Percentiles rank a stretch among this genome's conserved stretches.
Conservation (phyloP, 2,113 vertebrate genomes). For the Corydoras maculifer region DNA sequence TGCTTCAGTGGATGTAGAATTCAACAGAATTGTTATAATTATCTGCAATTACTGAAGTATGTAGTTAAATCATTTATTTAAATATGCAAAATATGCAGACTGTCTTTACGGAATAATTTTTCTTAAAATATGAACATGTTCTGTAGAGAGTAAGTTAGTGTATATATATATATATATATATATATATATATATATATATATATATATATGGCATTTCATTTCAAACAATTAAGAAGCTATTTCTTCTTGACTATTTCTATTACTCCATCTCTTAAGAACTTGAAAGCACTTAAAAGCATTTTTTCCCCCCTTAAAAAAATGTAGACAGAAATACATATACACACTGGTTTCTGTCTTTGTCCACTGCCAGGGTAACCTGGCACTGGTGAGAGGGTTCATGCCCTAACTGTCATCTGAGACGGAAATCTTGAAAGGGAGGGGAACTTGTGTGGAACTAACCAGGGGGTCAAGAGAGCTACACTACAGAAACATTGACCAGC, state of each 20-base stretch:
- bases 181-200: too few species aligned
- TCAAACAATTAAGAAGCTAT: too few species aligned
- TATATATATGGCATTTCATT: too few species aligned
- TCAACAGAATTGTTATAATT: background rate
- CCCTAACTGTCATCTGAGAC: conserved; percentile 32
- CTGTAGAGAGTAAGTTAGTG: too few species aligned
- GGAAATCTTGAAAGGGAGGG: conserved; percentile 1
- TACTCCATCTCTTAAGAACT: too few species aligned
- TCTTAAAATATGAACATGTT: too few species aligned
- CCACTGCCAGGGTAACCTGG: conserved; percentile 9
- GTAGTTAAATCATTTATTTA: too few species aligned
- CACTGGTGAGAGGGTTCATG: conserved; percentile 19
- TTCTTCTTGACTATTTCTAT: too few species aligned
- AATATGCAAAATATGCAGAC: too few species aligned
- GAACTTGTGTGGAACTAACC: conserved; percentile 18
- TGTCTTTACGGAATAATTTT: too few species aligned
- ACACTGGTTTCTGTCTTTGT: conserved; percentile 5
- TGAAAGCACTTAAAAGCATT: background rate
- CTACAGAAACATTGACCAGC: conserved; percentile 15
- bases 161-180: too few species aligned
- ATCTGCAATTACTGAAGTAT: too few species aligned
- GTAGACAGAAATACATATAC: background rate
- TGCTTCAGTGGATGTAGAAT: background rate
- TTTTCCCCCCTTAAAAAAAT: background rate
- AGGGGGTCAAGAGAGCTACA: conserved; percentile 6